phyloP scores from a whole-genome alignment of 2,113 vertebrate species.

The Notechis scutatus region DNA sequence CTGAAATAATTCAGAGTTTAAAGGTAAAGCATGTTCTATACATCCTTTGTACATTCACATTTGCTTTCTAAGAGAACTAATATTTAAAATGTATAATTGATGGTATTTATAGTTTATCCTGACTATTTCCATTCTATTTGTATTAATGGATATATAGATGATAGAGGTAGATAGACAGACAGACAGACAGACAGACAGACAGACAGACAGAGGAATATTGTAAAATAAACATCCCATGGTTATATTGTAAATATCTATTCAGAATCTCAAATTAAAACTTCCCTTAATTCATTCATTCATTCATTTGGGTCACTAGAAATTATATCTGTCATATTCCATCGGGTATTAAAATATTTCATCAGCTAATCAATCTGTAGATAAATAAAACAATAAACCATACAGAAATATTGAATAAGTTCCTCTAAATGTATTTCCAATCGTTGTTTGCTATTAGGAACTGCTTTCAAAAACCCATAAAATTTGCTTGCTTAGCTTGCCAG shows the following conservation, averaged over 20 bases:
- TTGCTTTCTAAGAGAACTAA: background rate
- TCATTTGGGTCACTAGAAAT: background rate
- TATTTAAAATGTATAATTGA: background rate
- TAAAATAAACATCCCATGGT: background rate
- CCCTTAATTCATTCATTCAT: background rate
- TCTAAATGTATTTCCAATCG: background rate
- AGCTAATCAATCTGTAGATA: conserved; percentile 6
- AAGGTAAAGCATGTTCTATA: background rate
- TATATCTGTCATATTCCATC: conserved; percentile 3
- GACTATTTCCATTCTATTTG: background rate
- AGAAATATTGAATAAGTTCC: background rate
- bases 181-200: background rate
- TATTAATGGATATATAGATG: background rate
- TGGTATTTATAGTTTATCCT: background rate
- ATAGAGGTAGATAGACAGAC: background rate
- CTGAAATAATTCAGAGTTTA: background rate
- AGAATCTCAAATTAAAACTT: background rate
- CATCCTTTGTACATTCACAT: background rate
- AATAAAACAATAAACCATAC: background rate
- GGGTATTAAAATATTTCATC: conserved; percentile 1
- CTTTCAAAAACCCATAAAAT: background rate
- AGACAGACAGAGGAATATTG: conserved; percentile 4
- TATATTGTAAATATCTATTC: background rate
- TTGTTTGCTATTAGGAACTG: background rate
- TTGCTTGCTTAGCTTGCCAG: background rate